Base-by-base conservation (phyloP, 1,140 invertebrate genomes). In the Drosophila bifasciata region DNA sequence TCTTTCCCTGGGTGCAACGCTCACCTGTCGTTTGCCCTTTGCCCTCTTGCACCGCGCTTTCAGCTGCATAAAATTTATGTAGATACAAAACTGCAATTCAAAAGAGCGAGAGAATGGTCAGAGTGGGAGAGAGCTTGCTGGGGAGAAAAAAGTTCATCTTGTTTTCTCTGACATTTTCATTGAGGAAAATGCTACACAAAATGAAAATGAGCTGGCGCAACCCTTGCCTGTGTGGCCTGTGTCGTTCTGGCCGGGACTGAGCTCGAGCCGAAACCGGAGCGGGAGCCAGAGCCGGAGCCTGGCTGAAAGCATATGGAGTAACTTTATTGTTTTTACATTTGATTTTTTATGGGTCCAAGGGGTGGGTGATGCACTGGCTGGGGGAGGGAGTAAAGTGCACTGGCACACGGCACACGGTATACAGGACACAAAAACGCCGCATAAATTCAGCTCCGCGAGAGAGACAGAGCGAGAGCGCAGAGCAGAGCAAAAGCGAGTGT, bases 311-410 rank as follows among this genome's bases (percentile, higher is more conserved):
- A 88, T 88, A 88, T 88, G 83, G 74, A 74, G 71, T 53, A 64
- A 78, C 78, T 78, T 88, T 88, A 83, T 83, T 88, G 83, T 88
- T 88, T 88, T 83, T 83, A 76, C 83, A 88, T 88, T 88, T 88
- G 75, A 79, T 79, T 83, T 78, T 86, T 45, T 44, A 17, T 46
- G 25, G 40, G 11, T 4, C 36, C 39, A 23, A 13, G 17, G 25
- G 23, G 13, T 13, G 21, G 6, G n/a, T 19, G 23, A 2, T 23
- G 56, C 43, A 43, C 39, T 43, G 64, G 62, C 51, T 36, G 32
- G 45, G 25, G 39, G 19, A 17, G 32, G 64, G 36, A n/a, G n/a
- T 64, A 80, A 85, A 86, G 73, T 80, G 81, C 81, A 70, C 67
- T 73, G 79, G 59, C 62, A 61, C 61, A 36, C 61, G 23, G 48